Evolutionary conservation across 2,888 invertebrate genomes (phyloP).

Genomic region (Kryphioiulus occultus): DNA sequence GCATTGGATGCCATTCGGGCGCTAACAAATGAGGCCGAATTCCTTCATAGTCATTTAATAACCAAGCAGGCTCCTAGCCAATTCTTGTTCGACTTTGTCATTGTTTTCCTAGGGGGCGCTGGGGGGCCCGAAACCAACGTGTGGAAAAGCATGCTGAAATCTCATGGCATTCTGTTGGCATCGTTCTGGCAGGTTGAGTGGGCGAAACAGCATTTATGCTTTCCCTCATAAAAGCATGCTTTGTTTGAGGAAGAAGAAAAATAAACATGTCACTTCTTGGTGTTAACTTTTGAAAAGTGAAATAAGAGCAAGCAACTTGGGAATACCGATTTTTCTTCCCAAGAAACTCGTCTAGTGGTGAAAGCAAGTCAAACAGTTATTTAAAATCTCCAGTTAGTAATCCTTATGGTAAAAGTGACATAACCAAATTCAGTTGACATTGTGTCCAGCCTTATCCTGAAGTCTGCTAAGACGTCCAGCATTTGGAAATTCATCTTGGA

Average conservation of each 20-base stretch:
- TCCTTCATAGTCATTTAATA: neutral
- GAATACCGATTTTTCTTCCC: neutral
- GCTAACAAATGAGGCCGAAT: slow-evolving; percentile 1
- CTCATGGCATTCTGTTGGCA: slow-evolving; percentile 1
- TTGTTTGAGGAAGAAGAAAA: neutral
- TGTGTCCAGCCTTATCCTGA: neutral
- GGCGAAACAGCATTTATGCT: slow-evolving; percentile 11
- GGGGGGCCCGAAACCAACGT: neutral
- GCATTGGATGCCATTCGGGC: too few relatives aligned
- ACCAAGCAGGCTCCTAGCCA: neutral
- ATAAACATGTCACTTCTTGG: neutral
- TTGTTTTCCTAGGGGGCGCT: neutral
- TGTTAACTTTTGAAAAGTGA: neutral
- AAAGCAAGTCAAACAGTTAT: too few relatives aligned
- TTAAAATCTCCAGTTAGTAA: too few relatives aligned
- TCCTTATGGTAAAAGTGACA: neutral
- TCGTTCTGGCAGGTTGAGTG: slow-evolving; percentile 7
- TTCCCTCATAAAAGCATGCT: neutral
- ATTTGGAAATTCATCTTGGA: neutral
- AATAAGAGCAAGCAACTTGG: neutral
- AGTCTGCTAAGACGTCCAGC: neutral
- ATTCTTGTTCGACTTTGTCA: neutral
- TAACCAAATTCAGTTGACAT: neutral
- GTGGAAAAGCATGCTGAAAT: neutral
- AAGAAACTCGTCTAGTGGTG: too few relatives aligned